A percentile compares a stretch with the other conserved stretches of the same genome.
phyloP scores from a whole-genome alignment of 2,113 vertebrate genomes.

The Astur gentilis region DNA sequence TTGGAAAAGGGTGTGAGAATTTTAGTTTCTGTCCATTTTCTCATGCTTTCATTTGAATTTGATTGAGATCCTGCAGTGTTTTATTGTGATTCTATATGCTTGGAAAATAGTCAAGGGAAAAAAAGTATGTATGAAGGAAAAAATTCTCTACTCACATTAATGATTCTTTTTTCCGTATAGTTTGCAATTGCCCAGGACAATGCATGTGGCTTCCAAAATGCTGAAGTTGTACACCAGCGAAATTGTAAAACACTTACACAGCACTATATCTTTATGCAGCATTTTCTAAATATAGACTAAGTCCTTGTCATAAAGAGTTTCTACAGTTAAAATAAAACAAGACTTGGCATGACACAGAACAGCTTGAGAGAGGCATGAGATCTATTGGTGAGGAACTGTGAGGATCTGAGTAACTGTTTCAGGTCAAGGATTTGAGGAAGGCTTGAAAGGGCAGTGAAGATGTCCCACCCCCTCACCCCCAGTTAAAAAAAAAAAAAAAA shows the following conservation, averaged over 20 bases:
- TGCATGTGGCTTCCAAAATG: not conserved
- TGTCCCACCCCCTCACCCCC: not conserved
- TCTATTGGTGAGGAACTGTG: not conserved
- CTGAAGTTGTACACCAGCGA: not conserved
- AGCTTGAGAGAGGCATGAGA: not conserved
- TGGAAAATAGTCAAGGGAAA: not conserved
- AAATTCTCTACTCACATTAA: not conserved
- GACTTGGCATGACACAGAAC: not conserved
- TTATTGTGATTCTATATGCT: not conserved
- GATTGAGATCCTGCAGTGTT: not conserved
- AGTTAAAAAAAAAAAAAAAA: not conserved
- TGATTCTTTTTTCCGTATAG: not conserved
- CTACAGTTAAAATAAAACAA: not conserved
- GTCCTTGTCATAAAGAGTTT: not conserved
- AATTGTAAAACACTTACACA: not conserved
- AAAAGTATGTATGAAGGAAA: not conserved
- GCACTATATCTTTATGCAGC: not conserved
- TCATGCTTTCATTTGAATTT: not conserved
- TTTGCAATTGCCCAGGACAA: not conserved
- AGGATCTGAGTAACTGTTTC: not conserved
- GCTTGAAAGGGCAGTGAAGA: not conserved
- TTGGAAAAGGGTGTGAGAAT: not conserved
- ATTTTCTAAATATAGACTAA: slow-evolving; percentile 51
- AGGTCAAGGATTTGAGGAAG: not conserved
- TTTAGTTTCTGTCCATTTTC: not conserved